A percentile compares a stretch with the other conserved stretches of the same genome.
Evolutionary conservation across 37 sponge, comb jelly and placozoan species (phyloP).

Genomic region (Bolinopsis microptera): DNA sequence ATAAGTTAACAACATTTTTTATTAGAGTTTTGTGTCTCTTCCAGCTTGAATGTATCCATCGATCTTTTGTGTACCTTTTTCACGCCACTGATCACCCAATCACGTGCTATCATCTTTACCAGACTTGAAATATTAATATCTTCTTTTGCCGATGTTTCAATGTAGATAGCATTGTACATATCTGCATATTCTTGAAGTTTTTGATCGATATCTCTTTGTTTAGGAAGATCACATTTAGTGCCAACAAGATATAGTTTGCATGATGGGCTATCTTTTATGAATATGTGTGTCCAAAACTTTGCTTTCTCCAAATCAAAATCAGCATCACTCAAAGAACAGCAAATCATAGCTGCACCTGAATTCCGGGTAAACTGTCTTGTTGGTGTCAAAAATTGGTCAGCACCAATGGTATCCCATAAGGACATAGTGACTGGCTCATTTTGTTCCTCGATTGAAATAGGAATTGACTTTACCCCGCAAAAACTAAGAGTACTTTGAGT

Average conservation of each 20-base stretch:
- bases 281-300: constrained; percentile 42
- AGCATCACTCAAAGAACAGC: constrained; percentile 21
- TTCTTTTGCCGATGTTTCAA: constrained; percentile 46
- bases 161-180: neutral
- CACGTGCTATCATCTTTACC: neutral
- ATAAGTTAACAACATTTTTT: neutral
- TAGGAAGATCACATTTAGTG: constrained; percentile 18
- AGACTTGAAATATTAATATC: neutral
- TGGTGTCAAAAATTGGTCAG: neutral
- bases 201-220: neutral
- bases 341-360: constrained; percentile 25
- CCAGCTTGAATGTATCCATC: neutral
- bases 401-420: constrained; percentile 26
- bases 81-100: neutral
- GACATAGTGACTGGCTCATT: neutral
- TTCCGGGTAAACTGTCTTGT: constrained; percentile 47
- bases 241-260: constrained; percentile 40
- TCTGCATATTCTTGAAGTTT: constrained; percentile 19
- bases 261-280: neutral
- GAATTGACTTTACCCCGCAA: neutral
- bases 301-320: constrained; percentile 56
- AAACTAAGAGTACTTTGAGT: neutral
- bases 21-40: neutral
- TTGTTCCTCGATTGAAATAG: neutral
- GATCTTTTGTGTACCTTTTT: neutral